phyloP scores from a whole-genome alignment of 2,113 vertebrate genomes.

The Xenopus borealis region DNA sequence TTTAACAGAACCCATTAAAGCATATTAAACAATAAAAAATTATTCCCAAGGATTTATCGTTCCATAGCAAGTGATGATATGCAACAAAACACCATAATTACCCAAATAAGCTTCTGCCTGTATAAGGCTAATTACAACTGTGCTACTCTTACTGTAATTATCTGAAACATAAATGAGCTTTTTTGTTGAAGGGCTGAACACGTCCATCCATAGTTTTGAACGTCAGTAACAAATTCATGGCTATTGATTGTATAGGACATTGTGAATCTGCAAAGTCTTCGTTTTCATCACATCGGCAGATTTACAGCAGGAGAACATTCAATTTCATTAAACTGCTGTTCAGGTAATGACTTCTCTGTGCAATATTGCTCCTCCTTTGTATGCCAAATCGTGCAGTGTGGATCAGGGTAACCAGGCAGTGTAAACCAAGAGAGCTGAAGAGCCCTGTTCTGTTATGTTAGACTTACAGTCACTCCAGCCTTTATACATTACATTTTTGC shows the following conservation, averaged over 20 bases:
- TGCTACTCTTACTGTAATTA: constrained; percentile 14
- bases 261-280: constrained; percentile 30
- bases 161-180: constrained; percentile 13
- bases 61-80: no score
- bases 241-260: constrained; percentile 22
- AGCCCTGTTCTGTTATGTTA: no score
- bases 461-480: no score
- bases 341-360: constrained; percentile 27
- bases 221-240: constrained; percentile 32
- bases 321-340: constrained; percentile 44
- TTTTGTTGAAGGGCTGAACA: constrained; percentile 1
- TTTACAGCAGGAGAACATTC: constrained; percentile 27
- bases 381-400: background rate
- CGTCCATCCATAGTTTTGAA: constrained; percentile 19
- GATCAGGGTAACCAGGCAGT: no score
- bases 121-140: background rate
- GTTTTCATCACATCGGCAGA: constrained; percentile 30
- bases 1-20: no score
- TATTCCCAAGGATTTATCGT: no score
- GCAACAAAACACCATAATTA: no score
- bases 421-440: no score
- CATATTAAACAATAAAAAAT: no score
- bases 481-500: no score
- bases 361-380: constrained; percentile 12
- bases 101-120: no score